Conservation (phyloP, 2,888 invertebrate genomes). For the Netelia virgata region DNA sequence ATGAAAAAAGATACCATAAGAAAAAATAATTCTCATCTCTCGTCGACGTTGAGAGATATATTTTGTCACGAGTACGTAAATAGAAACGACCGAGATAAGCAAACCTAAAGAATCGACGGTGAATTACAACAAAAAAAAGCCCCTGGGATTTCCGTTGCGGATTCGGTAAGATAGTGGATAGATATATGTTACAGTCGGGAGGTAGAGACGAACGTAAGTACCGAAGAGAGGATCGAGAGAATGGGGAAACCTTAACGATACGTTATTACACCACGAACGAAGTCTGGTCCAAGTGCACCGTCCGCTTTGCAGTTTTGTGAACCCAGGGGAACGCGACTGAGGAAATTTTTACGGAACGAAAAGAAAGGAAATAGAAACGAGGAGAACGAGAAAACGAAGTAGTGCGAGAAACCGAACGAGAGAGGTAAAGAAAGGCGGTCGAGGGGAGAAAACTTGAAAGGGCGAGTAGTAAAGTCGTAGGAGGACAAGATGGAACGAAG, state of each 20-base stretch:
- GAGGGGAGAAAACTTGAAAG: slow-evolving; percentile 1
- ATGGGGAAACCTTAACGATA: slow-evolving; percentile 21
- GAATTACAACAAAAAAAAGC: slow-evolving; percentile 25
- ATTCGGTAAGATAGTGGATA: too few species aligned
- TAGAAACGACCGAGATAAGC: background rate
- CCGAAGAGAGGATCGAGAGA: too few species aligned
- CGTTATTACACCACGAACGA: slow-evolving; percentile 3
- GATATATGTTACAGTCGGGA: too few species aligned
- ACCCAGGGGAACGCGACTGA: slow-evolving; percentile 35
- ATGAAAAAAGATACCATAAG: background rate
- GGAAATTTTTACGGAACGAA: slow-evolving; percentile 1
- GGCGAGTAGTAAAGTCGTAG: background rate
- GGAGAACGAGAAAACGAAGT: slow-evolving; percentile 30
- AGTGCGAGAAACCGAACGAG: slow-evolving; percentile 11
- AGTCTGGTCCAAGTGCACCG: slow-evolving; percentile 42
- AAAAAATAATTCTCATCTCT: background rate
- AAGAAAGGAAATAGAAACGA: background rate
- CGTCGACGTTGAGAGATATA: background rate
- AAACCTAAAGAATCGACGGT: background rate
- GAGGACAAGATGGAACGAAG: background rate
- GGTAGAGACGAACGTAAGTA: too few species aligned
- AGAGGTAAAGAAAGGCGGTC: slow-evolving; percentile 17
- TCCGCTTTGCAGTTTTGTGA: slow-evolving; percentile 38
- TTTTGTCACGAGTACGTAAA: background rate
- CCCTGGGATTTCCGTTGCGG: too few species aligned